Evolutionary conservation across 2,113 vertebrate genomes (phyloP).

Genomic region (Ancistrus triradiatus): DNA sequence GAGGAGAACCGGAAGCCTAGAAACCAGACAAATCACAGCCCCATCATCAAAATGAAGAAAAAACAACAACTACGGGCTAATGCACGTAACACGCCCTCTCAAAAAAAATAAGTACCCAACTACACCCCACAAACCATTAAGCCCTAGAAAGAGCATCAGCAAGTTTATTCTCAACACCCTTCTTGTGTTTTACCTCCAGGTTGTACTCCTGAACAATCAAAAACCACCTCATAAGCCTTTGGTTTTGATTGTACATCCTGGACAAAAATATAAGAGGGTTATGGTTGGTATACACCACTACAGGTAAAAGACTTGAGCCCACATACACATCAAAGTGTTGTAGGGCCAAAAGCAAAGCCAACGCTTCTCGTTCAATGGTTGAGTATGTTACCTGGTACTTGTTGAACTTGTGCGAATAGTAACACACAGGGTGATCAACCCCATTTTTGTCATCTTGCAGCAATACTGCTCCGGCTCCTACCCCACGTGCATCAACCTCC

Average conservation of each 20-base stretch:
- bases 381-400: neutral
- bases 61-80: too few relatives aligned
- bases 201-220: neutral
- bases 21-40: too few relatives aligned
- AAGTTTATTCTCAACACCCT: neutral
- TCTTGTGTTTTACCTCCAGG: neutral
- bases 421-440: neutral
- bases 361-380: neutral
- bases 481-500: neutral
- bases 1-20: too few relatives aligned
- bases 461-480: neutral
- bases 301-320: too few relatives aligned
- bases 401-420: neutral
- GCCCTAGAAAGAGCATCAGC: neutral
- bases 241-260: neutral
- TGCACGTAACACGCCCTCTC: neutral
- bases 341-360: neutral
- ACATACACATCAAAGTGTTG: too few relatives aligned
- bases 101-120: neutral
- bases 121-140: neutral
- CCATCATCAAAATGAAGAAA: too few relatives aligned
- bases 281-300: too few relatives aligned
- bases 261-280: too few relatives aligned
- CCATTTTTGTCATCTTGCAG: neutral
- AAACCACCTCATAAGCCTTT: neutral